phyloP scores from a whole-genome alignment of 2,113 vertebrate genomes.

The Muscicapa adusta region DNA sequence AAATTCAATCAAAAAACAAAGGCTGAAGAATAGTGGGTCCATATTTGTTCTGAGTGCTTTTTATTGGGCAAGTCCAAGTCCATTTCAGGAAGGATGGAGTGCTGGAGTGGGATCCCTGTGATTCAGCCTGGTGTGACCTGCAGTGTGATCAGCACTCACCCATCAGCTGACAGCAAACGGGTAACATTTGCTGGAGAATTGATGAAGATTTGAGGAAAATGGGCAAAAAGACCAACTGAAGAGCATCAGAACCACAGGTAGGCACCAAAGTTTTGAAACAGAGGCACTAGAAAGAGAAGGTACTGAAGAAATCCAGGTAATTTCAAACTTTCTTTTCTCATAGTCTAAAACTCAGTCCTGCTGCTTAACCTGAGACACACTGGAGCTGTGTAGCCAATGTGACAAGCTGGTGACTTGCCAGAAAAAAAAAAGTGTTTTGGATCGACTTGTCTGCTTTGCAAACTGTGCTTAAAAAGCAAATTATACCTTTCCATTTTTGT shows the following conservation, averaged over 20 bases:
- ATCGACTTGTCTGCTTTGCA: background rate
- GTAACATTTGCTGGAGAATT: background rate
- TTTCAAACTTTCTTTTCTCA: background rate
- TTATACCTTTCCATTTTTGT: background rate
- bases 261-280: background rate
- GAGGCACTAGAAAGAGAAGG: background rate
- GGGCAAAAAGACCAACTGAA: background rate
- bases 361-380: background rate
- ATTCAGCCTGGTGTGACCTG: background rate
- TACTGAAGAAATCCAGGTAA: background rate
- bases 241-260: background rate
- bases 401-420: background rate
- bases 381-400: rapidly evolving
- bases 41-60: background rate
- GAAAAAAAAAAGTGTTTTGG: background rate
- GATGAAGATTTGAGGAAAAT: background rate
- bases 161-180: background rate
- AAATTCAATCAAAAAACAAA: background rate
- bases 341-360: background rate
- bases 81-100: background rate
- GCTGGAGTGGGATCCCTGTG: background rate
- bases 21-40: background rate
- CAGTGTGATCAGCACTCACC: background rate
- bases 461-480: background rate
- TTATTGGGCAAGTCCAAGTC: background rate